These are phyloP conservation scores for Ctenodactylus gundi DNA, from an alignment of 2,113 vertebrate genomes.

Conservation along the genomic window DNA sequence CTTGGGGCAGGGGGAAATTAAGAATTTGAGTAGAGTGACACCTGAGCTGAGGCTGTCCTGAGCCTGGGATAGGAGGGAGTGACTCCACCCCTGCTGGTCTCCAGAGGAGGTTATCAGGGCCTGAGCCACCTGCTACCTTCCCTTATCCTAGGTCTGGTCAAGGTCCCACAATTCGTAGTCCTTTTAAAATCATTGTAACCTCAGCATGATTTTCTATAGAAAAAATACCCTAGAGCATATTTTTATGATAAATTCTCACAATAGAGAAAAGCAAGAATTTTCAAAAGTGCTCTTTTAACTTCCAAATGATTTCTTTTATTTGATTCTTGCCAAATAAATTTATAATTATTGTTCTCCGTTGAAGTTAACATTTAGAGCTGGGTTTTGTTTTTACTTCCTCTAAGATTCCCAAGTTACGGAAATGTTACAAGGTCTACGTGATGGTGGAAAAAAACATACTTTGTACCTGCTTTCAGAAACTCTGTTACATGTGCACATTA, in stretches of 20 bases:
- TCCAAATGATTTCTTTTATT: not conserved
- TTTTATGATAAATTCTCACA: slow-evolving; percentile 16
- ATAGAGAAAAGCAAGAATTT: not conserved
- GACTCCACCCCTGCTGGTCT: too few species aligned
- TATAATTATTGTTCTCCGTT: slow-evolving; percentile 7
- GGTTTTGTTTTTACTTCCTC: not conserved
- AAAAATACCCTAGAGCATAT: not conserved
- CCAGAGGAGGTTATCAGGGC: too few species aligned
- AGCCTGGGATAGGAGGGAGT: too few species aligned
- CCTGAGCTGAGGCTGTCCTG: too few species aligned
- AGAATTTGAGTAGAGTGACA: too few species aligned
- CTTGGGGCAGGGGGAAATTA: too few species aligned
- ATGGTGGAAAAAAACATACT: slow-evolving; percentile 42
- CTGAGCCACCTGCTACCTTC: too few species aligned
- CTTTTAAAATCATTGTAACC: not conserved
- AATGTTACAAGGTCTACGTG: slow-evolving; percentile 6
- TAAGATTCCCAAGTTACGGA: slow-evolving; percentile 36
- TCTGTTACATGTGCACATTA: slow-evolving; percentile 57
- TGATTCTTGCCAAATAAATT: slow-evolving; percentile 17
- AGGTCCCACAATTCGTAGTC: too few species aligned
- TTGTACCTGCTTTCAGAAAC: slow-evolving; percentile 60
- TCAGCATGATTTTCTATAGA: not conserved
- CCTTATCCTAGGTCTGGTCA: too few species aligned
- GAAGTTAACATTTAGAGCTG: not conserved
- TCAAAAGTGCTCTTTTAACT: not conserved